Conservation (phyloP, 2,113 vertebrate genomes). For the Brachyistius frenatus region DNA sequence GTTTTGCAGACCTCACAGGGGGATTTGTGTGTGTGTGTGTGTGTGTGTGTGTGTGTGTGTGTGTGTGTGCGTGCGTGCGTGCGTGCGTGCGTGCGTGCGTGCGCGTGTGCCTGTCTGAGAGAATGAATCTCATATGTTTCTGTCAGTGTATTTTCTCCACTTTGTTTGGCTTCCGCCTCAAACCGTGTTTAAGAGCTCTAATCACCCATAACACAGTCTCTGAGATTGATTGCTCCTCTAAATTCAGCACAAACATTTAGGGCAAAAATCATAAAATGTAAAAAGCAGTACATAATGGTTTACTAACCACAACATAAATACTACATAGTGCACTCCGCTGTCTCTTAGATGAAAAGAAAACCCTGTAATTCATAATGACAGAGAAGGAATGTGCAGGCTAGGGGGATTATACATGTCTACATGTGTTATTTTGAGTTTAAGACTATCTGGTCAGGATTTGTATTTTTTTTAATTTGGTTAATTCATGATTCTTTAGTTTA, state of each 20-base stretch:
- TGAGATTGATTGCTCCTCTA: slow-evolving; percentile 53
- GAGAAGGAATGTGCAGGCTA: background rate
- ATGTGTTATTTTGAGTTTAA: background rate
- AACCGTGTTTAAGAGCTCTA: slow-evolving; percentile 41
- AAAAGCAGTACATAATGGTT: slow-evolving; percentile 23
- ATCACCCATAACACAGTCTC: slow-evolving; percentile 51
- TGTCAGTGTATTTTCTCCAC: slow-evolving; percentile 26
- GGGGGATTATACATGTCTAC: background rate
- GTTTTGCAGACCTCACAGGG: slow-evolving; percentile 50
- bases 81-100: background rate
- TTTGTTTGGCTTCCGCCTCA: slow-evolving; percentile 17
- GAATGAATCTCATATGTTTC: slow-evolving; percentile 7
- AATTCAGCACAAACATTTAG: slow-evolving; percentile 46
- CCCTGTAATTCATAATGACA: background rate
- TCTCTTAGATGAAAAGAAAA: background rate
- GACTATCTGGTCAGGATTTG: background rate
- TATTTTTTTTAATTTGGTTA: background rate
- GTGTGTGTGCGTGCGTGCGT: background rate
- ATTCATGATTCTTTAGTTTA: background rate
- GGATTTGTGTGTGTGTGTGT: slow-evolving; percentile 6
- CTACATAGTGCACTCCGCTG: slow-evolving; percentile 14
- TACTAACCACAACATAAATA: slow-evolving; percentile 53
- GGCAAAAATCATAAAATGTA: slow-evolving; percentile 52
- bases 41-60: slow-evolving; percentile 27
- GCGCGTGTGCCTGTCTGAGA: background rate